phyloP scores from a whole-genome alignment of 2,797 vertebrate species.

The Semotilus atromaculatus region DNA sequence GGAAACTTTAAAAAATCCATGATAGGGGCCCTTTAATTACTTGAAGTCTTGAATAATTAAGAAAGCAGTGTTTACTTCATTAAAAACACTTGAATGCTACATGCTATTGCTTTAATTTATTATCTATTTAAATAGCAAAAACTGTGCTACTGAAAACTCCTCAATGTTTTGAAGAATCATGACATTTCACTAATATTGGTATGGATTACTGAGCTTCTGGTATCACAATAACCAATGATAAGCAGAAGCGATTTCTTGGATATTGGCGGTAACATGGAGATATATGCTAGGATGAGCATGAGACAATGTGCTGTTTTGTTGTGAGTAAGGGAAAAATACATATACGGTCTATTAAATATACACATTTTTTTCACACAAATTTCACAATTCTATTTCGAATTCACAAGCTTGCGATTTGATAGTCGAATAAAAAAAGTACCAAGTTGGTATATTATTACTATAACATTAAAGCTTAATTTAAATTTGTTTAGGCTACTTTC shows the following conservation, averaged over 20 bases:
- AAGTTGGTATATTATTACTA: no score
- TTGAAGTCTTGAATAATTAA: background rate
- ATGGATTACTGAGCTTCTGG: background rate
- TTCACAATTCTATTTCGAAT: no score
- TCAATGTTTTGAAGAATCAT: background rate
- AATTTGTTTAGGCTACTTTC: no score
- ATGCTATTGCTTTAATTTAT: background rate
- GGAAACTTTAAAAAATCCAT: no score
- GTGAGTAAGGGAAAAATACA: background rate
- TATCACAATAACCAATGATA: background rate
- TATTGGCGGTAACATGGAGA: background rate
- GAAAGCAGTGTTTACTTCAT: background rate
- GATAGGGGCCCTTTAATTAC: background rate
- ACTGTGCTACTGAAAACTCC: background rate
- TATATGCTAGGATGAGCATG: background rate
- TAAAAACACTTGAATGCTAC: background rate
- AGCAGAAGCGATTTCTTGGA: background rate
- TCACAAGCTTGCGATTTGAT: no score
- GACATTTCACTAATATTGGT: background rate
- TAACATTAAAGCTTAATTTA: no score
- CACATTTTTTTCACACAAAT: no score
- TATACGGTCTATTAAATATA: no score
- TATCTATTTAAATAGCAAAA: background rate
- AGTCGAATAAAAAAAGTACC: no score
- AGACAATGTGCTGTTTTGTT: background rate